Evolutionary conservation across 2,113 vertebrate genomes (phyloP).

Genomic region (Amazona guildingii): DNA sequence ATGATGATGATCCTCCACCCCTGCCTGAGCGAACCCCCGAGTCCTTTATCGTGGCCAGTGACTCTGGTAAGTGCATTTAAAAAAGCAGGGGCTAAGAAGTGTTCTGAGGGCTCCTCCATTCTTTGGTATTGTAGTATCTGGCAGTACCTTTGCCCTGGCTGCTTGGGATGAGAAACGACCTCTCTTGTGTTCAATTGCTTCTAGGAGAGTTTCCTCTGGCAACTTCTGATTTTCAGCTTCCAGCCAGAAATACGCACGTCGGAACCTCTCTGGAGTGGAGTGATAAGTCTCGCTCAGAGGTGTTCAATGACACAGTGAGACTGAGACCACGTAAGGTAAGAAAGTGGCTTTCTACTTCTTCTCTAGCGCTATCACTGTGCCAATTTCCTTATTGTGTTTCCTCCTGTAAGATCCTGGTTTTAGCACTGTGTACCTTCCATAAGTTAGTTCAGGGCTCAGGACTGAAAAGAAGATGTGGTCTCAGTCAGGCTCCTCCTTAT

Average conservation of each 20-base stretch:
- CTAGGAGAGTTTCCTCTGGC: constrained; percentile 37
- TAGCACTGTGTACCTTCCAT: not conserved
- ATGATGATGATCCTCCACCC: constrained; percentile 85
- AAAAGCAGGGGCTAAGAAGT: not conserved
- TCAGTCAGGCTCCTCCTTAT: not conserved
- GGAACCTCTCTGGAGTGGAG: constrained; percentile 82
- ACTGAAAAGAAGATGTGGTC: not conserved
- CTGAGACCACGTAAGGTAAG: constrained; percentile 79
- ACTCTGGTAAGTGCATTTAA: constrained; percentile 68
- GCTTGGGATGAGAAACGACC: not conserved
- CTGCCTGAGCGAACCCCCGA: constrained; percentile 91
- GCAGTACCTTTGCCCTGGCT: not conserved
- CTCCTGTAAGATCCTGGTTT: not conserved
- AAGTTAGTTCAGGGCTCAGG: not conserved
- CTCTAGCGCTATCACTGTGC: not conserved
- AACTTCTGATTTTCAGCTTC: constrained; percentile 2
- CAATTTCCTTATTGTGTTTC: not conserved
- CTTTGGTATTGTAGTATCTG: fast-evolving
- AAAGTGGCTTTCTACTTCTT: not conserved
- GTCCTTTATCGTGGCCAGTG: constrained; percentile 82
- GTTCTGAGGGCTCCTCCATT: not conserved
- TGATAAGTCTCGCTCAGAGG: constrained; percentile 48
- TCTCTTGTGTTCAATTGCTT: not conserved
- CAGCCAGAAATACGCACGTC: constrained; percentile 26
- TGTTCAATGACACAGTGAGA: constrained; percentile 11